Conservation (phyloP, 2,797 vertebrate genomes). For the Chromobotia macracanthus region DNA sequence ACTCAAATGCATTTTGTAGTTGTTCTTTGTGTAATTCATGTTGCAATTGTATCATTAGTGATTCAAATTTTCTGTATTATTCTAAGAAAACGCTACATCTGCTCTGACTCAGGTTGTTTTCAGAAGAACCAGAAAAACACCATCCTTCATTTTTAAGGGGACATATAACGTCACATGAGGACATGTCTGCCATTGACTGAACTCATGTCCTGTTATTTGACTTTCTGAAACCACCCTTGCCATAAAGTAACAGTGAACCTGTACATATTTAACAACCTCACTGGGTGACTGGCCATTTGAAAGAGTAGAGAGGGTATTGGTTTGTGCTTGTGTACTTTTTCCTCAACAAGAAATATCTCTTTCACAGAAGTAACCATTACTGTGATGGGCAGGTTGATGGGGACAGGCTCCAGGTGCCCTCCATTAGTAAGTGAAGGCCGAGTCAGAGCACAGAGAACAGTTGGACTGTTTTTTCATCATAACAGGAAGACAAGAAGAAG, state of each 20-base stretch:
- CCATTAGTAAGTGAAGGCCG: constrained; percentile 48
- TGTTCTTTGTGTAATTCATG: neutral
- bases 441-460: constrained; percentile 26
- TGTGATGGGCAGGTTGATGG: constrained; percentile 1
- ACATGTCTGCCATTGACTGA: constrained; percentile 26
- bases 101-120: neutral
- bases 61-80: neutral
- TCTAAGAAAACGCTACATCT: neutral
- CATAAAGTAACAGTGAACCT: constrained; percentile 23
- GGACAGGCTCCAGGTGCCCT: constrained; percentile 38
- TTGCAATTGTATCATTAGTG: neutral
- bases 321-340: constrained; percentile 21
- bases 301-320: constrained; percentile 39
- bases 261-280: constrained; percentile 24
- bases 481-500: constrained; percentile 13
- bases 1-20: neutral
- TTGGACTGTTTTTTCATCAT: constrained; percentile 44
- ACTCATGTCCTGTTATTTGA: constrained; percentile 28
- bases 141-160: constrained; percentile 3
- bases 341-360: constrained; percentile 14
- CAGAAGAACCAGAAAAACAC: neutral
- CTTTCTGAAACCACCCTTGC: neutral
- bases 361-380: constrained; percentile 48
- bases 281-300: constrained; percentile 15
- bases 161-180: constrained; percentile 19